Conservation (phyloP, 2,797 vertebrate species). For the Lophotriccus pileatus region DNA sequence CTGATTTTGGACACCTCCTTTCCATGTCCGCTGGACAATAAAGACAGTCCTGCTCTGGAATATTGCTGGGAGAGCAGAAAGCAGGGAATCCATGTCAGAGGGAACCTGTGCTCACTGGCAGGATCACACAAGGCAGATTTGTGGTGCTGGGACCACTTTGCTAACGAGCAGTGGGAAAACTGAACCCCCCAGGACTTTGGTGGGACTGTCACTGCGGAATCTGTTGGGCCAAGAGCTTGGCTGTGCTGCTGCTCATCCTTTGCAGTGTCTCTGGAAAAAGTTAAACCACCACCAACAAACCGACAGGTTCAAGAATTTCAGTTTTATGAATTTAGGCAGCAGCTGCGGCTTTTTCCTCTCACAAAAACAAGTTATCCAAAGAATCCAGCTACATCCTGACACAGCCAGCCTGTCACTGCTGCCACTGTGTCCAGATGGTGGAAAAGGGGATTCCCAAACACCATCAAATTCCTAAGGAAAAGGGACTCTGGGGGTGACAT, state of each 20-base stretch:
- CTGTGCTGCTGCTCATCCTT: neutral
- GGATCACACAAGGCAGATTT: neutral
- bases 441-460: neutral
- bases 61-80: neutral
- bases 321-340: neutral
- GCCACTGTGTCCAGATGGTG: rapidly evolving
- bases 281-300: neutral
- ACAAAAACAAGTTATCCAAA: neutral
- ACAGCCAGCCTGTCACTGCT: neutral
- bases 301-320: neutral
- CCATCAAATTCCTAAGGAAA: rapidly evolving
- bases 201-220: neutral
- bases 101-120: neutral
- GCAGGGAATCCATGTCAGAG: rapidly evolving
- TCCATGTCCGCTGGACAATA: neutral
- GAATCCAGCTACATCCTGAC: neutral
- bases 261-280: neutral
- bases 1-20: neutral
- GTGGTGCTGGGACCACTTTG: neutral
- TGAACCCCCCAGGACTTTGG: neutral
- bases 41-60: neutral
- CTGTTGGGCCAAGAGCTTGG: neutral
- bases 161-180: neutral
- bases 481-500: neutral
- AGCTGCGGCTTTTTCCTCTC: neutral